Percentiles rank a stretch among this genome's conserved stretches.
These are phyloP conservation scores for Heliconius hortense DNA, from an alignment of 2,888 invertebrate species.

Conservation along the genomic window DNA sequence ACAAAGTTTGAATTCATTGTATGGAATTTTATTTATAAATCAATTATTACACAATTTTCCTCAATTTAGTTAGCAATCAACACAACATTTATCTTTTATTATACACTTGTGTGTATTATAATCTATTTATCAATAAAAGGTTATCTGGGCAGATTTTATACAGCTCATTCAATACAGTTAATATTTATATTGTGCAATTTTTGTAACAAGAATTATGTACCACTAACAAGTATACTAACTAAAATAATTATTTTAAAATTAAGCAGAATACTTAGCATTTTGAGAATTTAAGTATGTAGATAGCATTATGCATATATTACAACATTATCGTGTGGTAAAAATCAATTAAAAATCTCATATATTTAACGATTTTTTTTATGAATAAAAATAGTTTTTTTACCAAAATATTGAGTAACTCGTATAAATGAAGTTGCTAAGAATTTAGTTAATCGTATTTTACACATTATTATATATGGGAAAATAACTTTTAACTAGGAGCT, in stretches of 20 bases:
- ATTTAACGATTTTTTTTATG: no score
- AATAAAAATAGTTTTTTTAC: background rate
- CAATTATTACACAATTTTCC: constrained; percentile 7
- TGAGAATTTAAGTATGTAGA: background rate
- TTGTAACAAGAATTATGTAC: background rate
- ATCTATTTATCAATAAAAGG: constrained; percentile 17
- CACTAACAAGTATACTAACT: background rate
- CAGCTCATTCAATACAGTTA: background rate
- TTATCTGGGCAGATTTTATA: constrained; percentile 8
- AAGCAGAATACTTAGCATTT: background rate
- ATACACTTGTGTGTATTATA: constrained; percentile 1
- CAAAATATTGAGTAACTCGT: background rate
- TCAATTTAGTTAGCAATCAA: background rate
- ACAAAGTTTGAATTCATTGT: background rate
- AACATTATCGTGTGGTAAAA: no score
- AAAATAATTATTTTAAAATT: background rate
- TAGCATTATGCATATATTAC: no score
- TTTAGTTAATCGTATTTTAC: background rate
- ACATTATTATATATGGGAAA: background rate
- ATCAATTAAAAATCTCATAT: no score
- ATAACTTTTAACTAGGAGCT: constrained; percentile 3
- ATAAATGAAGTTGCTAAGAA: background rate
- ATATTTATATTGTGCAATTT: background rate
- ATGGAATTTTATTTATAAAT: background rate
- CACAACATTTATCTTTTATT: background rate